These are phyloP conservation scores for Synergus japonicus DNA, from an alignment of 2,888 invertebrate genomes.

Conservation along the genomic window DNA sequence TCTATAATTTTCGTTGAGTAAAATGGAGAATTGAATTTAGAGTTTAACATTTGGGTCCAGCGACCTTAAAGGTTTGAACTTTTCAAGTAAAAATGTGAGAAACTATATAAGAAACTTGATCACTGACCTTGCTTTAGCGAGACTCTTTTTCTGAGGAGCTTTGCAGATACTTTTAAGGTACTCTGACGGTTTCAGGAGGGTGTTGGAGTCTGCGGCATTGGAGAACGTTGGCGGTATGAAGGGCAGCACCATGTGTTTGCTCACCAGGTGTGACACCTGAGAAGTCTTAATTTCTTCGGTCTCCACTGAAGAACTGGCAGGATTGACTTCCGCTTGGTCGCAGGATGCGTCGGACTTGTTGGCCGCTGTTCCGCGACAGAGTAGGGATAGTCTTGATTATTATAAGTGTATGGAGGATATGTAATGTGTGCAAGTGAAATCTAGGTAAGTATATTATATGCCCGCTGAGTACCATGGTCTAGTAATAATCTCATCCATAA, in stretches of 20 bases:
- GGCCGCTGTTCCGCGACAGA: slow-evolving; percentile 73
- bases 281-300: slow-evolving; percentile 70
- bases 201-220: slow-evolving; percentile 86
- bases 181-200: slow-evolving; percentile 94
- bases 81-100: too few relatives aligned
- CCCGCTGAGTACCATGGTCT: slow-evolving; percentile 75
- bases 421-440: slow-evolving; percentile 72
- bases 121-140: slow-evolving; percentile 74
- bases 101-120: background rate
- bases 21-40: too few relatives aligned
- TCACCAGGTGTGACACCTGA: slow-evolving; percentile 82
- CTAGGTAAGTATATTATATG: slow-evolving; percentile 78
- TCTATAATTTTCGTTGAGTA: too few relatives aligned
- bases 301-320: slow-evolving; percentile 77
- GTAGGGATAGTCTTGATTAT: slow-evolving; percentile 60
- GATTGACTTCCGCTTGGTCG: slow-evolving; percentile 70
- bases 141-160: slow-evolving; percentile 65
- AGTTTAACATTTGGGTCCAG: too few relatives aligned
- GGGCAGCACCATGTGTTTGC: slow-evolving; percentile 91
- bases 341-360: slow-evolving; percentile 72
- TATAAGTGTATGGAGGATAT: slow-evolving; percentile 51
- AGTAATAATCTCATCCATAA: slow-evolving; percentile 74
- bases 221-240: slow-evolving; percentile 96
- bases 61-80: too few relatives aligned
- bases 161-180: slow-evolving; percentile 90